Evolutionary conservation across 2,113 vertebrate genomes (phyloP).

Genomic region (Mastomys coucha): DNA sequence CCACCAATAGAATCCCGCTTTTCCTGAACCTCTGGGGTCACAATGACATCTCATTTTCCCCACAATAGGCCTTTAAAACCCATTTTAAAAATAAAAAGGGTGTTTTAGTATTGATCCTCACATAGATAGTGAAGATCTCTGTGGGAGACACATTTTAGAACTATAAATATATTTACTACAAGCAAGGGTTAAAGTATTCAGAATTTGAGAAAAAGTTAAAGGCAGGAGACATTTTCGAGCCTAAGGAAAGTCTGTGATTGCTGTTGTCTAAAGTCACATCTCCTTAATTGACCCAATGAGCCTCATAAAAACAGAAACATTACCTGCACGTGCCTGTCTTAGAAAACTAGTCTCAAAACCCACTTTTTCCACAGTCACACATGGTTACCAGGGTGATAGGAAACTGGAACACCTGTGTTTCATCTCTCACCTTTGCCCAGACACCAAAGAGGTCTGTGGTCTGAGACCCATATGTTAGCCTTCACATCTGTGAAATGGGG

Average conservation of each 20-base stretch:
- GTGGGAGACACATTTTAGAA: constrained; percentile 40
- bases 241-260: neutral
- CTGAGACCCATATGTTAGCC: neutral
- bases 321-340: neutral
- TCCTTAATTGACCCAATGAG: neutral
- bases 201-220: constrained; percentile 64
- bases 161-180: constrained; percentile 52
- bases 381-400: neutral
- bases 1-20: constrained; percentile 43
- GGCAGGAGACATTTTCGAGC: neutral
- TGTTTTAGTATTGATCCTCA: constrained; percentile 53
- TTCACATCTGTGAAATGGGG: constrained; percentile 58
- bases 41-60: neutral
- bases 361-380: neutral
- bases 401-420: constrained; percentile 2
- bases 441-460: neutral
- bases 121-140: constrained; percentile 38
- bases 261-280: neutral
- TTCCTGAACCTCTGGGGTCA: neutral
- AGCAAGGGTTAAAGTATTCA: constrained; percentile 70
- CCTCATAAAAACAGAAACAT: neutral
- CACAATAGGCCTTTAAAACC: constrained; percentile 60
- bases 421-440: constrained; percentile 13
- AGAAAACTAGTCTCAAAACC: neutral
- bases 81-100: constrained; percentile 68